Conservation (phyloP, 2,888 invertebrate species). For the Psococerastis gibbosa region DNA sequence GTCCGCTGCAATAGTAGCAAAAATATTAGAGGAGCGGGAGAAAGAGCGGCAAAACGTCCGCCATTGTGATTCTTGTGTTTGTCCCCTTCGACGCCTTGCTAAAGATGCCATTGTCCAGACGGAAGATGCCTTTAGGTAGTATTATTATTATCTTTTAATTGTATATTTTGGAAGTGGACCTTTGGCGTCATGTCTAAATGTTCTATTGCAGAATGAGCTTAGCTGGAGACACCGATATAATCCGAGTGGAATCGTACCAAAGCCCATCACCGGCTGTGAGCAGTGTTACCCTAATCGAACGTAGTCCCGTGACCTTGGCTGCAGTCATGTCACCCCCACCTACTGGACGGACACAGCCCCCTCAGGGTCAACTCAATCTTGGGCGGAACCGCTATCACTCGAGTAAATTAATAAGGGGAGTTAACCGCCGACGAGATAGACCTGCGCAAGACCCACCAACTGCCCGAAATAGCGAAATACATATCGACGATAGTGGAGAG, state of each 20-base stretch:
- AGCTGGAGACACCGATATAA: not conserved
- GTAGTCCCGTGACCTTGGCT: not conserved
- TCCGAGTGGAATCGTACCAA: slow-evolving; percentile 7
- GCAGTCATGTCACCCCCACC: not conserved
- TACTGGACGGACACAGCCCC: not conserved
- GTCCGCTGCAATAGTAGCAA: slow-evolving; percentile 79
- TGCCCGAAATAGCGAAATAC: slow-evolving; percentile 4
- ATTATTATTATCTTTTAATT: no score
- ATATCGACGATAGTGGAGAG: slow-evolving; percentile 7
- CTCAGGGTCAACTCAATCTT: not conserved
- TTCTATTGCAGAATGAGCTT: no score
- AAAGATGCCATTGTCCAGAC: not conserved
- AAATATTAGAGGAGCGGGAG: slow-evolving; percentile 73
- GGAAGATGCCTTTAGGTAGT: not conserved
- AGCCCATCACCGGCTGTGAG: slow-evolving; percentile 6
- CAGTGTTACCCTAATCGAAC: slow-evolving; percentile 6
- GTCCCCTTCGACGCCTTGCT: slow-evolving; percentile 25
- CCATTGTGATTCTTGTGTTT: slow-evolving; percentile 68
- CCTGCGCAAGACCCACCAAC: not conserved
- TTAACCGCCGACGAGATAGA: not conserved
- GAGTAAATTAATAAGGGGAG: slow-evolving; percentile 3
- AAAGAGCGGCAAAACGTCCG: slow-evolving; percentile 56
- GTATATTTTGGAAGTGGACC: no score
- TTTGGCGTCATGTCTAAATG: no score
- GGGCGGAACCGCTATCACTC: slow-evolving; percentile 6